Percentiles rank a stretch among this genome's conserved stretches.
phyloP scores from a whole-genome alignment of 2,113 vertebrate genomes.

The Triplophysa dalaica region DNA sequence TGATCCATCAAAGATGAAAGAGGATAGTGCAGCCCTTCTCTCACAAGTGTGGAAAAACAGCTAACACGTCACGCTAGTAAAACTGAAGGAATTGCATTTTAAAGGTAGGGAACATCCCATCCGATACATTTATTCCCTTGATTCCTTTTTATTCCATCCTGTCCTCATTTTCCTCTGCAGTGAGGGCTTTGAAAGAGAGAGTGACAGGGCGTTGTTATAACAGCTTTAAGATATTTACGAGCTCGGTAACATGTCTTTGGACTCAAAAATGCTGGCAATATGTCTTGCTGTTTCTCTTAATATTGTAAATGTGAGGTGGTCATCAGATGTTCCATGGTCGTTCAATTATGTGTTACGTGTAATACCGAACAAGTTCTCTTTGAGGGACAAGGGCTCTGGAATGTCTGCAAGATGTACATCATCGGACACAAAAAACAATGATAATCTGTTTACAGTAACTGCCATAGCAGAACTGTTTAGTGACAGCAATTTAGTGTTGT shows the following conservation, averaged over 20 bases:
- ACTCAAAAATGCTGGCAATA: too few relatives aligned
- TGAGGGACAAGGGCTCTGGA: constrained; percentile 24
- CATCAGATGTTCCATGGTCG: neutral
- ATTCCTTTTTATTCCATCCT: neutral
- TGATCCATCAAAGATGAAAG: constrained; percentile 30
- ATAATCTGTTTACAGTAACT: constrained; percentile 50
- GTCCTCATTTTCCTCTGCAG: neutral
- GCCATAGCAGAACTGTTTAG: constrained; percentile 1
- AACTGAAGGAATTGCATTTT: constrained; percentile 6
- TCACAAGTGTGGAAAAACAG: neutral
- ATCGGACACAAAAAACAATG: neutral
- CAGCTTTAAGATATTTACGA: too few relatives aligned
- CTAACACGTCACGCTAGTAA: neutral
- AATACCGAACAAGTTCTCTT: neutral
- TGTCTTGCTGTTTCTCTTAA: neutral
- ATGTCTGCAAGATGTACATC: neutral
- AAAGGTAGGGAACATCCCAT: constrained; percentile 33
- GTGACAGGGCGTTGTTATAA: constrained; percentile 10
- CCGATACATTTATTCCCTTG: constrained; percentile 22
- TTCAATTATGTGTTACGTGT: neutral
- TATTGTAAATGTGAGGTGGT: neutral
- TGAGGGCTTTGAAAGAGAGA: constrained; percentile 12
- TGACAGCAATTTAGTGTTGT: constrained; percentile 2
- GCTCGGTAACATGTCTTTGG: too few relatives aligned
- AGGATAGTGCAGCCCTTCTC: neutral